Conservation (phyloP, 2,797 vertebrate species). For the Takifugu rubripes region DNA sequence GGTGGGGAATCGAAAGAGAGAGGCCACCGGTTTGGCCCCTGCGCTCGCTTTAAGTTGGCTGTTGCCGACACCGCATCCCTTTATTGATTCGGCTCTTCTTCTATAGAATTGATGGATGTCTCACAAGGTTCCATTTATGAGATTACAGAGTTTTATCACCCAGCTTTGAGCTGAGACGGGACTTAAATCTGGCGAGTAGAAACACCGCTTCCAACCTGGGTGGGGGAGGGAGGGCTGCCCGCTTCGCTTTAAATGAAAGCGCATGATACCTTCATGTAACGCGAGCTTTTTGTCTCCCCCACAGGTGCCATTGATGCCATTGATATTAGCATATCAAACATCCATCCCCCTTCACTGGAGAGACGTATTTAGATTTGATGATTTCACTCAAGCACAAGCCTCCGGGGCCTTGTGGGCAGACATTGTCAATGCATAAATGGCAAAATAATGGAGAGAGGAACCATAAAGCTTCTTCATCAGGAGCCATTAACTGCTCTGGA, state of each 20-base stretch:
- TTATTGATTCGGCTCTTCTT: conserved; percentile 68
- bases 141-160: conserved; percentile 77
- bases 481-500: conserved; percentile 62
- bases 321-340: conserved; percentile 68
- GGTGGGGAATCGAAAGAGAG: conserved; percentile 50
- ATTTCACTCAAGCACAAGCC: conserved; percentile 52
- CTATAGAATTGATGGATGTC: conserved; percentile 66
- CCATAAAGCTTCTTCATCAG: conserved; percentile 63
- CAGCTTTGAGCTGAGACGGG: conserved; percentile 56
- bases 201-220: conserved; percentile 17
- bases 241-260: conserved; percentile 25
- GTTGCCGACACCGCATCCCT: conserved; percentile 53
- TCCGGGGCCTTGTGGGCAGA: conserved; percentile 48
- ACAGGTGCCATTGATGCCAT: conserved; percentile 41
- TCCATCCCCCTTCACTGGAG: conserved; percentile 37
- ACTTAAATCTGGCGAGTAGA: conserved; percentile 58
- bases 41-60: conserved; percentile 35
- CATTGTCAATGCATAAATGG: conserved; percentile 64
- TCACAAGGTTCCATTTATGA: conserved; percentile 61
- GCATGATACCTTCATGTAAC: conserved; percentile 42
- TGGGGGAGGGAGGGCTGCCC: too few species aligned
- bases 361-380: conserved; percentile 56
- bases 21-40: conserved; percentile 47
- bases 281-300: conserved; percentile 39
- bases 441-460: conserved; percentile 63